Evolutionary conservation across 1,140 invertebrate species (phyloP).

Genomic region (Epicauta chinensis): DNA sequence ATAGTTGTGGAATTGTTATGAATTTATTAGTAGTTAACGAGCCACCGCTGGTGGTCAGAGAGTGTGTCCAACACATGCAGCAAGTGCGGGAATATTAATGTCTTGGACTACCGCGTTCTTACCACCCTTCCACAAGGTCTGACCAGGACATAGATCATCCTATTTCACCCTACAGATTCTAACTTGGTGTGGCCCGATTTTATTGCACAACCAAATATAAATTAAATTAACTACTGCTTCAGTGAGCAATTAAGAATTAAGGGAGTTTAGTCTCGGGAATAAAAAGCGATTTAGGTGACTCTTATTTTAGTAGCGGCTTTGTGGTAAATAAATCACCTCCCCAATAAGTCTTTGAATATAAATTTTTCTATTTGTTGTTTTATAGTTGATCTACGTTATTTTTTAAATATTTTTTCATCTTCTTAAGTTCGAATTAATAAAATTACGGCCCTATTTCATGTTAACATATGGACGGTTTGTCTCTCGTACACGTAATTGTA

Average conservation of each 20-base stretch:
- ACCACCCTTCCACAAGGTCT: constrained; percentile 35
- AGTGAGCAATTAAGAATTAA: constrained; percentile 43
- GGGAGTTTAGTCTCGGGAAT: constrained; percentile 37
- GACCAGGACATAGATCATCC: constrained; percentile 40
- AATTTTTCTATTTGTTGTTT: too few relatives aligned
- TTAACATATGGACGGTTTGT: too few relatives aligned
- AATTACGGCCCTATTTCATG: too few relatives aligned
- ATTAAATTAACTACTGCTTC: constrained; percentile 44
- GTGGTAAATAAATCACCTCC: constrained; percentile 18
- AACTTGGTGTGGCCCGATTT: constrained; percentile 35
- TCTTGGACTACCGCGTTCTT: constrained; percentile 39
- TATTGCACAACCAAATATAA: constrained; percentile 43
- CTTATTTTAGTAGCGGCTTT: constrained; percentile 26
- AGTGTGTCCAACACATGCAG: constrained; percentile 35
- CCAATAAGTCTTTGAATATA: constrained; percentile 7
- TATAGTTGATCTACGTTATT: too few relatives aligned
- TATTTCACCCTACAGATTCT: constrained; percentile 22
- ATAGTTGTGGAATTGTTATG: neutral
- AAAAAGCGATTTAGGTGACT: constrained; percentile 40
- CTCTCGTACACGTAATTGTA: too few relatives aligned
- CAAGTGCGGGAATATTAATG: constrained; percentile 41
- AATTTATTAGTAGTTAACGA: constrained; percentile 5
- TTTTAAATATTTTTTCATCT: too few relatives aligned
- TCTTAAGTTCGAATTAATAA: too few relatives aligned
- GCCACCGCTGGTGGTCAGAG: constrained; percentile 27